Evolutionary conservation across 2,888 invertebrate genomes (phyloP).

Genomic region (Ptycholaimellus sp.): DNA sequence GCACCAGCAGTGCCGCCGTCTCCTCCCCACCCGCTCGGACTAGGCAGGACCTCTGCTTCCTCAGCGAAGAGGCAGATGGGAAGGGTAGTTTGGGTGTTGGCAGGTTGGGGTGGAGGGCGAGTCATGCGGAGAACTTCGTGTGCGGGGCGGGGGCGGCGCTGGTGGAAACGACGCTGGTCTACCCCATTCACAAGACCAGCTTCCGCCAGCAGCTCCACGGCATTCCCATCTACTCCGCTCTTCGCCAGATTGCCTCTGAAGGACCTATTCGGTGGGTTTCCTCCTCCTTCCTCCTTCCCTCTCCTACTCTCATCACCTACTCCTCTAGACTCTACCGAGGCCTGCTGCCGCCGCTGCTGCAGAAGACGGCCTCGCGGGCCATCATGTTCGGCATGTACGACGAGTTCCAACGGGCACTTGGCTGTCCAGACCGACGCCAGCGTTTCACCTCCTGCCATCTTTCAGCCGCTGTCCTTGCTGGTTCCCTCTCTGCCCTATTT

Average conservation of each 20-base stretch:
- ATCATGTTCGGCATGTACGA: conserved; percentile 86
- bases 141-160: conserved; percentile 87
- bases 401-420: conserved; percentile 36
- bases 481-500: conserved; percentile 16
- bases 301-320: too few species aligned
- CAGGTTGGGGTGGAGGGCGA: too few species aligned
- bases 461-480: conserved; percentile 9
- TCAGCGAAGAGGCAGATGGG: too few species aligned
- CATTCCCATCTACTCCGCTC: conserved; percentile 11
- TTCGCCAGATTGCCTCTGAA: too few species aligned
- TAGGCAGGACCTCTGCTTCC: too few species aligned
- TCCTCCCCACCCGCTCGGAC: too few species aligned
- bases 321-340: conserved; percentile 24
- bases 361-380: conserved; percentile 69
- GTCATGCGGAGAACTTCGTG: too few species aligned
- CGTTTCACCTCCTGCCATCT: conserved; percentile 27
- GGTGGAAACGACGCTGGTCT: conserved; percentile 67
- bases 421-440: conserved; percentile 25
- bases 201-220: conserved; percentile 50
- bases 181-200: conserved; percentile 82
- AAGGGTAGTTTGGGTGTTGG: too few species aligned
- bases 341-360: conserved; percentile 45
- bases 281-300: too few species aligned
- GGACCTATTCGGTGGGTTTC: too few species aligned
- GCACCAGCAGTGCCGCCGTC: too few species aligned